A percentile compares a stretch with the other conserved stretches of the same genome.
Conservation (phyloP, 2,797 vertebrate genomes). For the Gouania willdenowi region DNA sequence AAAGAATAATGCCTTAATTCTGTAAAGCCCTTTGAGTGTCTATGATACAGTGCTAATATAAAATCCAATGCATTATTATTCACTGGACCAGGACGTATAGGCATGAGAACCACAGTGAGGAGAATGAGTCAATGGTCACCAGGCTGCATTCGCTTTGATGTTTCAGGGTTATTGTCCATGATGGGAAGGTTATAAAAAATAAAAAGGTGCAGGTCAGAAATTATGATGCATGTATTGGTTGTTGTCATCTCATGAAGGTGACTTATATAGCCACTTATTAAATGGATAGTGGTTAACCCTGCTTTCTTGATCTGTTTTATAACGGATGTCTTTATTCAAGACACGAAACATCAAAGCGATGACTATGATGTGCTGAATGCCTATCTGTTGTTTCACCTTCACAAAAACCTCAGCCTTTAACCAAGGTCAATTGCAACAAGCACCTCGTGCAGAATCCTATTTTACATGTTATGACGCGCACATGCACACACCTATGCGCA, state of each 20-base stretch:
- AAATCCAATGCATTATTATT: too few species aligned
- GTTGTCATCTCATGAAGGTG: conserved; percentile 23
- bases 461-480: conserved; percentile 35
- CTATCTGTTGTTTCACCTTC: not conserved
- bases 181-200: conserved; percentile 39
- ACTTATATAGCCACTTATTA: conserved; percentile 4
- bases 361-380: not conserved
- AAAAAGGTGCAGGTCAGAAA: conserved; percentile 22
- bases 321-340: not conserved
- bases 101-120: conserved; percentile 11
- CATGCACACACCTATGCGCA: not conserved
- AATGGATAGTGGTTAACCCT: not conserved
- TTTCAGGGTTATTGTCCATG: conserved; percentile 39
- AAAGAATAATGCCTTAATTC: too few species aligned
- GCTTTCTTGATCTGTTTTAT: not conserved
- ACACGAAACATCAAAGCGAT: not conserved
- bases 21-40: too few species aligned
- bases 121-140: conserved; percentile 15
- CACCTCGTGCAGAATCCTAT: conserved; percentile 5
- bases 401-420: conserved; percentile 4
- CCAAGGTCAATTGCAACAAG: conserved; percentile 42
- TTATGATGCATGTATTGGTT: conserved; percentile 23
- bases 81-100: conserved; percentile 10
- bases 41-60: too few species aligned
- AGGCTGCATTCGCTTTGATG: conserved; percentile 15